phyloP scores from a whole-genome alignment of 1,140 invertebrate genomes.

The Battus philenor region DNA sequence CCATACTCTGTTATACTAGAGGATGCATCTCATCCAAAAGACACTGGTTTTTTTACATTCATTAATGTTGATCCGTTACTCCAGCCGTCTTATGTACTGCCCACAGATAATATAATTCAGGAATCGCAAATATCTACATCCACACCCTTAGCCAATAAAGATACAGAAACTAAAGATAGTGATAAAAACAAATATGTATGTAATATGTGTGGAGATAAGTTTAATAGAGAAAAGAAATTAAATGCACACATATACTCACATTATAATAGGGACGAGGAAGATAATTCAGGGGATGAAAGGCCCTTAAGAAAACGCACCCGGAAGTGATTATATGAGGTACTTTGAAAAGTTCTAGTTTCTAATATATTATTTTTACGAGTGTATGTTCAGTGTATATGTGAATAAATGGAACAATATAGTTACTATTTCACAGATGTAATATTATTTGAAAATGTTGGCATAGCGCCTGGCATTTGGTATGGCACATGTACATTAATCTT shows the following conservation, averaged over 20 bases:
- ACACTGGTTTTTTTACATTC: conserved; percentile 58
- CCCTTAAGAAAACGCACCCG: conserved; percentile 25
- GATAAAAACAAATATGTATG: conserved; percentile 50
- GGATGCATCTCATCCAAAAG: conserved; percentile 35
- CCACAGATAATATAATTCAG: conserved; percentile 61
- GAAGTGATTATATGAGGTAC: too few relatives aligned
- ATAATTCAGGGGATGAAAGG: conserved; percentile 31
- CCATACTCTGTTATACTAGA: conserved; percentile 50
- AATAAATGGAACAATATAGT: too few relatives aligned
- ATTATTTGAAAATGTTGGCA: too few relatives aligned
- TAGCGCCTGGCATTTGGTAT: too few relatives aligned
- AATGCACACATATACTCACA: conserved; percentile 57
- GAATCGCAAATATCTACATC: conserved; percentile 68
- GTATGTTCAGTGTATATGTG: too few relatives aligned
- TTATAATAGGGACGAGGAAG: conserved; percentile 57
- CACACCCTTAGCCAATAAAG: conserved; percentile 22
- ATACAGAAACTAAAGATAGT: conserved; percentile 20
- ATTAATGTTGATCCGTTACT: conserved; percentile 64
- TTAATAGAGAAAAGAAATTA: conserved; percentile 58
- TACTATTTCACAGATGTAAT: too few relatives aligned
- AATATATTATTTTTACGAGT: too few relatives aligned
- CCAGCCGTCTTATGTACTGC: conserved; percentile 65
- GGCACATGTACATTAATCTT: too few relatives aligned
- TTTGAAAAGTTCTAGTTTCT: too few relatives aligned
- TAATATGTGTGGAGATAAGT: conserved; percentile 53